Evolutionary conservation across 1,140 invertebrate species (phyloP), one percentile per base, ranked within the genome.

Genomic region (Teleopsis dalmanni): DNA sequence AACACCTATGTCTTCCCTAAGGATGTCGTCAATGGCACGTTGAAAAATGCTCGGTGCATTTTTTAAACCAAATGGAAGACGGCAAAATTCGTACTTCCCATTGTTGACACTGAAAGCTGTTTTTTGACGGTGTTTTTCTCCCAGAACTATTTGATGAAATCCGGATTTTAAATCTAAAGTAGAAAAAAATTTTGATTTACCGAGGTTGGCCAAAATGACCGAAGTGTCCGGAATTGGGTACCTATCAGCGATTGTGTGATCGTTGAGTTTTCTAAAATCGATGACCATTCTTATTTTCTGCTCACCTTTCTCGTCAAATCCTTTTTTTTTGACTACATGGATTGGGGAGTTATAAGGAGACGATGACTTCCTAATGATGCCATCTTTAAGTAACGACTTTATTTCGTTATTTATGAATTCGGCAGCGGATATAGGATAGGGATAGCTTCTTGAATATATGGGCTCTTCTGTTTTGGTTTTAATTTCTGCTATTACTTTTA

Each of bases 61-160:
- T 33, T 59, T 61, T 29, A 62, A 38, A 1, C 55, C 54, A 47
- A 60, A 64, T 57, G 70, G 34, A 70, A 71, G 7, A 38, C 7
- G 36, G 19, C 36, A 8, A 38, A 6, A 7, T 16, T 38, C 7
- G 23, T 25, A 42, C 27, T 27, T 42, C 8, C 33, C 58, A 38
- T 54, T 54, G 19, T 57, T 57, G 2, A 53, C 50, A n/a, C n/a
- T 41, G 16, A 57, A 62, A 3, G 52, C 43, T 3, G 54, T 58
- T 27, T 51, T 57, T n/a, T 48, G 31, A 23, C 51, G 35, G 13
- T 51, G 51, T 1, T 45, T 25, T 19, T 55, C 44, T 3, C 44
- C 10, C 27, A 58, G 43, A 45, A 45, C 36, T 14, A 64, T 52
- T 21, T 62, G 56, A 49, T 58, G 50, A 11, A 56, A 60, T 13